These are phyloP conservation scores for Lonchura striata DNA, from an alignment of 2,113 vertebrate species.

Conservation along the genomic window DNA sequence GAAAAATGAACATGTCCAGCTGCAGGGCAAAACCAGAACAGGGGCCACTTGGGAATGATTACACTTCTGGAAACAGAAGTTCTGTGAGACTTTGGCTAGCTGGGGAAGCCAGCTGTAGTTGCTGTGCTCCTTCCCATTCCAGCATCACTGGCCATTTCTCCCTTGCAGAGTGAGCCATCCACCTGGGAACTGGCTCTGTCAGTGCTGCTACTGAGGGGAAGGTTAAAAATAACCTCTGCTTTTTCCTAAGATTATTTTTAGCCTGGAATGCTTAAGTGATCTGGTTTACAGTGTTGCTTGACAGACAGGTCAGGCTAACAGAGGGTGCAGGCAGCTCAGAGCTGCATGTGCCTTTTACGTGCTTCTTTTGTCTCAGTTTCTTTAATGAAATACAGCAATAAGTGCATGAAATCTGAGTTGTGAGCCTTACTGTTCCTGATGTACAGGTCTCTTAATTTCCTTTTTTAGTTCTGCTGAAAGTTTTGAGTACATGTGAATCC, in stretches of 20 bases:
- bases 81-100: not conserved
- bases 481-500: not conserved
- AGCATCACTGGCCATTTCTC: not conserved
- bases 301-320: not conserved
- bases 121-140: not conserved
- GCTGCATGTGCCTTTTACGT: not conserved
- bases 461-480: not conserved
- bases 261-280: not conserved
- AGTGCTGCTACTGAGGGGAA: not conserved
- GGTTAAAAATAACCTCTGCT: constrained; percentile 30
- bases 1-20: not conserved
- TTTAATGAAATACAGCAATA: not conserved
- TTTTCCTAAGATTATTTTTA: constrained; percentile 39
- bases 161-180: not conserved
- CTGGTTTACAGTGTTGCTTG: not conserved
- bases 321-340: not conserved
- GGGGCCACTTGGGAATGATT: not conserved
- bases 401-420: not conserved
- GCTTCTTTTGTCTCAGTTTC: not conserved
- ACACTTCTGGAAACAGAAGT: not conserved
- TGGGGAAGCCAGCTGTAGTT: not conserved
- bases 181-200: not conserved
- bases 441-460: not conserved
- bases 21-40: too few species aligned
- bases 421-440: not conserved